phyloP scores from a whole-genome alignment of 2,888 invertebrate species.

The Cheilosia grossa region DNA sequence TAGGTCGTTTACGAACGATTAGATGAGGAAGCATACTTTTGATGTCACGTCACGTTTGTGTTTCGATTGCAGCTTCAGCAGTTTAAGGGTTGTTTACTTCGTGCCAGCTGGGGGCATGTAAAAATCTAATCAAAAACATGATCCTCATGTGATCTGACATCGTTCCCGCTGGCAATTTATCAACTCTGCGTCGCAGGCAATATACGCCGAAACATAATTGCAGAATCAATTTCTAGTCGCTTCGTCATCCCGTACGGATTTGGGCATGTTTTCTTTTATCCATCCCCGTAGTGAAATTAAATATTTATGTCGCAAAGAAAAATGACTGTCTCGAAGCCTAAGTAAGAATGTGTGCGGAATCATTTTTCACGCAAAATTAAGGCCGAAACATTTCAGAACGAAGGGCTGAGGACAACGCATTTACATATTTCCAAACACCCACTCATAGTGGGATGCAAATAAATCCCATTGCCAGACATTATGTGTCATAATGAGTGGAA shows the following conservation, averaged over 20 bases:
- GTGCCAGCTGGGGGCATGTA: too few species aligned
- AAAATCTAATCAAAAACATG: too few species aligned
- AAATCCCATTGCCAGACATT: slow-evolving; percentile 38
- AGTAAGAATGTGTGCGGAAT: too few species aligned
- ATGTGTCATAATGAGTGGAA: slow-evolving; percentile 43
- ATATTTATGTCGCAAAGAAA: slow-evolving; percentile 28
- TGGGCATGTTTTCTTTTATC: slow-evolving; percentile 13
- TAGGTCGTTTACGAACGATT: background rate
- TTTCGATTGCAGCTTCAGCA: too few species aligned
- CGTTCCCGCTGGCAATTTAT: background rate
- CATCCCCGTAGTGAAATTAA: slow-evolving; percentile 29
- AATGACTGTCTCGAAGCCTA: background rate
- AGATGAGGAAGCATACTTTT: background rate
- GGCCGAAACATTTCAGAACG: background rate
- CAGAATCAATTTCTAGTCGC: background rate
- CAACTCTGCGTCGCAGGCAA: background rate
- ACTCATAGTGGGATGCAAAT: background rate
- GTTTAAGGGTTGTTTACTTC: too few species aligned
- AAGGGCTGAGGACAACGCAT: background rate
- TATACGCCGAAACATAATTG: slow-evolving; percentile 10
- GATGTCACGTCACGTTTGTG: too few species aligned
- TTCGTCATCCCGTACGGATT: background rate
- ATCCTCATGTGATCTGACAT: background rate
- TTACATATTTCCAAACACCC: background rate
- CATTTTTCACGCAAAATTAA: too few species aligned